phyloP scores from a whole-genome alignment of 2,797 vertebrate genomes.

The Hyperoplus immaculatus region DNA sequence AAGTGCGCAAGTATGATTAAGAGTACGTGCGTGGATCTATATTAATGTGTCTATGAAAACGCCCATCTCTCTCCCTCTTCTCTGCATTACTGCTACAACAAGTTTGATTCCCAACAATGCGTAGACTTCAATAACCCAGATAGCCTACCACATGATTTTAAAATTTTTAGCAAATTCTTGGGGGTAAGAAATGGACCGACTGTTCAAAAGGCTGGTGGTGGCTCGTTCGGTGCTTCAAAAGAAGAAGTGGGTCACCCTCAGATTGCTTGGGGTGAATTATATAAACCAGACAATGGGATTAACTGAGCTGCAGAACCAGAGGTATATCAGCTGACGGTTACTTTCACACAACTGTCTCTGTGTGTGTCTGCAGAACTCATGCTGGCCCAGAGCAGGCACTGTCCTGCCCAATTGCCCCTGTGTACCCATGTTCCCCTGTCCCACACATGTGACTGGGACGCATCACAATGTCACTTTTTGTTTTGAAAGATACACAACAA shows the following conservation, averaged over 20 bases:
- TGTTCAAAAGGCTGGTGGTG: slow-evolving; percentile 45
- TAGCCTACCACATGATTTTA: slow-evolving; percentile 32
- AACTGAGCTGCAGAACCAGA: slow-evolving; percentile 70
- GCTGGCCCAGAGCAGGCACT: slow-evolving; percentile 47
- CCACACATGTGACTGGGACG: slow-evolving; percentile 47
- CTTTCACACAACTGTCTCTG: slow-evolving; percentile 72
- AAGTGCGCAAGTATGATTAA: slow-evolving; percentile 46
- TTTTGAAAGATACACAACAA: slow-evolving; percentile 45
- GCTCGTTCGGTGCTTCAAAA: slow-evolving; percentile 34
- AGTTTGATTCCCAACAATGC: neutral
- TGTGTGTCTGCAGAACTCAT: slow-evolving; percentile 61
- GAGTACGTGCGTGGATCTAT: slow-evolving; percentile 27
- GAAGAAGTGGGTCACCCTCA: slow-evolving; percentile 81
- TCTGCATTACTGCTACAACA: neutral
- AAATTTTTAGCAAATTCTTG: slow-evolving; percentile 19
- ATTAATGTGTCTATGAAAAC: slow-evolving; percentile 24
- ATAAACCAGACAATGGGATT: slow-evolving; percentile 83
- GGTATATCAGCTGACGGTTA: slow-evolving; percentile 80
- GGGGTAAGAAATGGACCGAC: neutral
- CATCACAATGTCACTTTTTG: slow-evolving; percentile 40
- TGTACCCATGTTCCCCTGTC: slow-evolving; percentile 31
- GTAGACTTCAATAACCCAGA: slow-evolving; percentile 3
- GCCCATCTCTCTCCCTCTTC: neutral
- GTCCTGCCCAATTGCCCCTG: slow-evolving; percentile 40
- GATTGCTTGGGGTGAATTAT: slow-evolving; percentile 82